Conservation (phyloP, 2,797 vertebrate genomes). For the Neostethus bicornis region DNA sequence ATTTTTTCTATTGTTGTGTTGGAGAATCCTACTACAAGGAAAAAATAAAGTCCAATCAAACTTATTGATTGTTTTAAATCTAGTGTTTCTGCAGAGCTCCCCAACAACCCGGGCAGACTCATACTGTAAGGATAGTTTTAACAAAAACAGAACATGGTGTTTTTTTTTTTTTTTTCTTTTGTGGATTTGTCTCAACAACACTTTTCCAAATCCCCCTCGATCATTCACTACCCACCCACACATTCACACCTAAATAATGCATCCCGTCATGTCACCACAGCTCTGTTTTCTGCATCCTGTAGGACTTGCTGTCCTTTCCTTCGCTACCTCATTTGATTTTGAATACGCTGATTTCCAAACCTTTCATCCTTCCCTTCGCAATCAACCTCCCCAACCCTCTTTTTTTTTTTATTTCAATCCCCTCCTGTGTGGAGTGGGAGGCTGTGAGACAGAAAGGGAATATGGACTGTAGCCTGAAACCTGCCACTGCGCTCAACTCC, state of each 20-base stretch:
- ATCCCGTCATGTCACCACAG: constrained; percentile 20
- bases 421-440: constrained; percentile 44
- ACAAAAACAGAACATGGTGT: neutral
- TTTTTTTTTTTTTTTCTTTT: neutral
- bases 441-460: constrained; percentile 35
- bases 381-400: constrained; percentile 44
- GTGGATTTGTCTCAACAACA: constrained; percentile 14
- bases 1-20: too few relatives aligned
- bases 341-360: constrained; percentile 65
- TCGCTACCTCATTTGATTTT: constrained; percentile 57
- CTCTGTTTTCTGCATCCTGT: constrained; percentile 31
- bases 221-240: constrained; percentile 8
- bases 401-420: constrained; percentile 66
- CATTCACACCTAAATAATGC: constrained; percentile 9
- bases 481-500: constrained; percentile 36
- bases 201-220: constrained; percentile 11
- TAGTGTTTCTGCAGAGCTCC: too few relatives aligned
- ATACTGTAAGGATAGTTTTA: neutral
- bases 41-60: too few relatives aligned
- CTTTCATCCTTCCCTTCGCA: constrained; percentile 56
- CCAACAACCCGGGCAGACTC: constrained; percentile 1
- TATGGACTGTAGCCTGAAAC: constrained; percentile 27
- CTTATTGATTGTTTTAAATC: too few relatives aligned
- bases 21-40: too few relatives aligned
- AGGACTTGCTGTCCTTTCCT: constrained; percentile 12